phyloP scores from a whole-genome alignment of 2,113 vertebrate species.

The Thermophis baileyi region DNA sequence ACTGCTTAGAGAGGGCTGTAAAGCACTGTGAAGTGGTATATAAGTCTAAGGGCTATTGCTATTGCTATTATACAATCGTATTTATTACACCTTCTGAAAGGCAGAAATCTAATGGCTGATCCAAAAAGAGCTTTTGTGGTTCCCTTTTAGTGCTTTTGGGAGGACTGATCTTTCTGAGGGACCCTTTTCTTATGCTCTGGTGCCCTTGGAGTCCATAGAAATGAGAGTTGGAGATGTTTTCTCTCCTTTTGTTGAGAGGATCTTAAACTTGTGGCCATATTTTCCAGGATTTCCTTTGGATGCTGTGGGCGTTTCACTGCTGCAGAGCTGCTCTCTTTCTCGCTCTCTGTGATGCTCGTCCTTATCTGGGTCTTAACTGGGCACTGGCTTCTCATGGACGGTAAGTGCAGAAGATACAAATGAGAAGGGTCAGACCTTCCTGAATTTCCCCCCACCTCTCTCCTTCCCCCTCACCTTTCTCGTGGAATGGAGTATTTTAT shows the following conservation, averaged over 20 bases:
- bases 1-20: too few relatives aligned
- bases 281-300: conserved; percentile 92
- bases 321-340: conserved; percentile 95
- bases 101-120: not conserved
- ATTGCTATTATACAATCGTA: not conserved
- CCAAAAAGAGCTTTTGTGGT: conserved; percentile 23
- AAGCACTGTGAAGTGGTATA: too few relatives aligned
- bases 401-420: conserved; percentile 67
- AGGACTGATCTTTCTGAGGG: conserved; percentile 27
- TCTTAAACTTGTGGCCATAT: conserved; percentile 34
- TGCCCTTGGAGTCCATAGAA: conserved; percentile 19
- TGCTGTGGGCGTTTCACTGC: conserved; percentile 98
- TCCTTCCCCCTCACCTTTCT: not conserved
- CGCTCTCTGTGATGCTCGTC: conserved; percentile 94
- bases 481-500: not conserved
- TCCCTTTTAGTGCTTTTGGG: conserved; percentile 41
- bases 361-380: conserved; percentile 99
- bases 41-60: too few relatives aligned
- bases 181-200: not conserved
- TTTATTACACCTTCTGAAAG: not conserved
- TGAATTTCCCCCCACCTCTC: not conserved
- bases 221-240: not conserved
- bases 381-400: conserved; percentile 99
- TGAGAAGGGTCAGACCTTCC: not conserved
- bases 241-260: not conserved